Evolutionary conservation across 2,888 invertebrate genomes (phyloP), one percentile per base, ranked within the genome.

Genomic region (Laothoe populi): DNA sequence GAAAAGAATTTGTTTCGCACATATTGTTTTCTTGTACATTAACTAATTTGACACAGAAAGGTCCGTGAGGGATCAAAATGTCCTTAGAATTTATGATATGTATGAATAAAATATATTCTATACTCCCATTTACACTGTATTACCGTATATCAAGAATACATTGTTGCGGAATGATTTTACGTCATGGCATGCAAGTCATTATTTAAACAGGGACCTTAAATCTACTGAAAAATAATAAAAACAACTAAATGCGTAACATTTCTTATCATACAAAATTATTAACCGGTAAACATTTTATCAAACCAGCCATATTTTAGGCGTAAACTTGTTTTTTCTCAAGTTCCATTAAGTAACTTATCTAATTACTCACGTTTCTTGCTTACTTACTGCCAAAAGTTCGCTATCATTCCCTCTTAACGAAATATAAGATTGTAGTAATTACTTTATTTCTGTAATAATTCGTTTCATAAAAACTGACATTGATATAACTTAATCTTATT

Each of bases 341-440:
- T 61, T 42, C 48, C 63, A 65, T 71, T 68, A 64, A 13, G 46
- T 31, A 65, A 65, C 62, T 71, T 64, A 65, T 31, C 31, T 70
- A 67, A 76, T 71, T 70, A 70, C 65, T 66, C 68, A 67, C 71
- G 70, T 72, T 69, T 62, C 63, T 68, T 64, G 66, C 67, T 70
- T 70, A 67, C 46, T 63, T 38, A 59, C 61, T 65, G 63, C 62
- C 63, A 65, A 73, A 70, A 72, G 69, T 68, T 75, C 64, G 23
- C 59, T 75, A 74, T 76, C 71, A 64, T 67, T 71, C 67, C 63
- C 69, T 66, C 60, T 63, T 65, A 48, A 68, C 61, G 66, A 70
- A 69, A 72, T 70, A 70, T 68, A 69, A 69, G 68, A 71, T 68
- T 74, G 75, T 31, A 21, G 57, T 72, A 70, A 75, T 74, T 66